phyloP scores from a whole-genome alignment of 2,888 invertebrate genomes.

The Phytoseiulus persimilis region DNA sequence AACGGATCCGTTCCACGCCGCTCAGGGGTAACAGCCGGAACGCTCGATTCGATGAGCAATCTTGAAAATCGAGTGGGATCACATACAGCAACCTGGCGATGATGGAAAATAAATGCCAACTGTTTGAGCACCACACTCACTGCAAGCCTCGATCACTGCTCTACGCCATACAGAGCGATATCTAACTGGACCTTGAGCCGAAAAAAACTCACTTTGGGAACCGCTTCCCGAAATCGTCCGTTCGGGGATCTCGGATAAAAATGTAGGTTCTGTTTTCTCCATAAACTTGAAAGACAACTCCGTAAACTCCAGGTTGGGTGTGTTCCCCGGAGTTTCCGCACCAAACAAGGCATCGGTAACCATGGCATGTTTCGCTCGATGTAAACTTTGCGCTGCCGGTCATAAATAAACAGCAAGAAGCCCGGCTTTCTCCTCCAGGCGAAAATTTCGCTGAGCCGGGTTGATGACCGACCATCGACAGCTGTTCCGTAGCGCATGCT shows the following conservation, averaged over 20 bases:
- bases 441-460: not conserved
- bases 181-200: too few relatives aligned
- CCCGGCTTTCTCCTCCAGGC: not conserved
- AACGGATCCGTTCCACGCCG: too few relatives aligned
- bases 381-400: not conserved
- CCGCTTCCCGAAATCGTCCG: not conserved
- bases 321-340: not conserved
- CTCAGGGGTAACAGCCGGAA: too few relatives aligned
- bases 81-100: too few relatives aligned
- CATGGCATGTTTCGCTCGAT: not conserved
- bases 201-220: too few relatives aligned
- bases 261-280: not conserved
- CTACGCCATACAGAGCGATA: too few relatives aligned
- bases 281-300: not conserved
- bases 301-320: not conserved
- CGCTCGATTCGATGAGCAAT: too few relatives aligned
- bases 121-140: too few relatives aligned
- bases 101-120: too few relatives aligned
- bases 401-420: not conserved
- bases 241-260: not conserved
- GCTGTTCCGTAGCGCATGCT: not conserved
- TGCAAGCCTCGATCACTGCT: too few relatives aligned
- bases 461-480: not conserved
- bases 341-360: not conserved
- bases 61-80: too few relatives aligned